Conservation (phyloP, 2,888 invertebrate species). For the Ophion ellenae region DNA sequence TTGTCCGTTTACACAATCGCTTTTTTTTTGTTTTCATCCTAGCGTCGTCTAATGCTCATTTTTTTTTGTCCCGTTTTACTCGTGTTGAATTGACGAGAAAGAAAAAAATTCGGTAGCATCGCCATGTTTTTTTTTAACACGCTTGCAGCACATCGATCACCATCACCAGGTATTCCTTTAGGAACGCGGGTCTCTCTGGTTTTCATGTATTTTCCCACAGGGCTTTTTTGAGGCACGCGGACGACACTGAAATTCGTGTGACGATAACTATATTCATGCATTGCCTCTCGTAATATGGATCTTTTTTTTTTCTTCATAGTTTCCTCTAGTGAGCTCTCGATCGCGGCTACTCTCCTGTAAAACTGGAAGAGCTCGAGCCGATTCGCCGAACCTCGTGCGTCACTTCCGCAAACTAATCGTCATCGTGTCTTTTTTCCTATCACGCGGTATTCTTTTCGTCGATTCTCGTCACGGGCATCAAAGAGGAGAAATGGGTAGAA, state of each 20-base stretch:
- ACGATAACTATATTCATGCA: slow-evolving; percentile 1
- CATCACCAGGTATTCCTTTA: background rate
- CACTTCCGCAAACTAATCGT: slow-evolving; percentile 35
- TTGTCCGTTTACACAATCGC: slow-evolving; percentile 74
- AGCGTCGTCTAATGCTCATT: slow-evolving; percentile 39
- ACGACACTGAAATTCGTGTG: background rate
- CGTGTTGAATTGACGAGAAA: background rate
- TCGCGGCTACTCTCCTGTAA: slow-evolving; percentile 45
- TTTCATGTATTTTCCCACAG: slow-evolving; percentile 39
- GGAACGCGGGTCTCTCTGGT: background rate
- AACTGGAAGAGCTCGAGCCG: slow-evolving; percentile 50
- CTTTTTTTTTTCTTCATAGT: slow-evolving; percentile 30
- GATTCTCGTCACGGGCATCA: background rate
- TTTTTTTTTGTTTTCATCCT: slow-evolving; percentile 41
- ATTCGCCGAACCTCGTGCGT: background rate
- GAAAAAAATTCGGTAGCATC: background rate
- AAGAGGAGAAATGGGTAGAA: background rate
- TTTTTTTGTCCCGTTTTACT: slow-evolving; percentile 35
- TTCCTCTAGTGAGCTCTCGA: slow-evolving; percentile 32
- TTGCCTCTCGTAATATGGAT: slow-evolving; percentile 20
- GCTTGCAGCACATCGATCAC: background rate
- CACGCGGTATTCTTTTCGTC: background rate
- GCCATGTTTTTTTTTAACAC: slow-evolving; percentile 15
- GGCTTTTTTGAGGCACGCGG: slow-evolving; percentile 36
- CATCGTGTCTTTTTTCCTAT: slow-evolving; percentile 2